Evolutionary conservation across 2,113 vertebrate species (phyloP).

Genomic region (Callipepla squamata): DNA sequence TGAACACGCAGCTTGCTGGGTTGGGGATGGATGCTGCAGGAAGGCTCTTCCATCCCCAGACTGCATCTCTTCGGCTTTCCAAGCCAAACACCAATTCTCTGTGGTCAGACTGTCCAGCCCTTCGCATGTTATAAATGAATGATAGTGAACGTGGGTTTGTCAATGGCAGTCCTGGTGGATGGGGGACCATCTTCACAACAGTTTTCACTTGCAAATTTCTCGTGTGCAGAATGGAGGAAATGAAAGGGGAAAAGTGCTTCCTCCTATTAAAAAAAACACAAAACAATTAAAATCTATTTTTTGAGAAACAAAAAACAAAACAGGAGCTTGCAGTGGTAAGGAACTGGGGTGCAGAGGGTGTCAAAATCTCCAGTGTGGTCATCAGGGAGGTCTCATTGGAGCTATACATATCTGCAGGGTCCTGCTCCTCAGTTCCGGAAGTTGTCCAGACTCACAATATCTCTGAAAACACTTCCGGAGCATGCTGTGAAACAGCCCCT

Average conservation of each 20-base stretch:
- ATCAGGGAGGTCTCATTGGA: rapidly evolving
- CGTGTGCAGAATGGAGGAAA: rapidly evolving
- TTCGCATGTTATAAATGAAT: rapidly evolving
- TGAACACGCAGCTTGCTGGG: rapidly evolving
- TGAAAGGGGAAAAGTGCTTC: no score
- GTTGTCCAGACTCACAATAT: not conserved
- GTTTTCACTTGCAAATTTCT: not conserved
- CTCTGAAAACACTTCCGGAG: not conserved
- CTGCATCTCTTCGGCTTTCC: not conserved
- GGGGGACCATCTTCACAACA: not conserved
- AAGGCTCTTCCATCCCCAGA: not conserved
- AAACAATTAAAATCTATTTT: not conserved
- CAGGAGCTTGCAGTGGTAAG: not conserved
- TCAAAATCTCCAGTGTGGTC: rapidly evolving
- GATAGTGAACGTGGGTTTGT: not conserved
- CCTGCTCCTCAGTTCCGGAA: not conserved
- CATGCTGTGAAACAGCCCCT: rapidly evolving
- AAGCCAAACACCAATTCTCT: not conserved
- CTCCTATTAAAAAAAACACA: not conserved
- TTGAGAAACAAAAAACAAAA: rapidly evolving
- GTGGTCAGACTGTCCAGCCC: not conserved
- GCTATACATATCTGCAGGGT: not conserved
- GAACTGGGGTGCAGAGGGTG: not conserved
- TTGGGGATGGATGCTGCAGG: not conserved
- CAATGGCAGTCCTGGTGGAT: not conserved